Base-by-base conservation (phyloP, 2,113 vertebrate species). In the Passer domesticus region DNA sequence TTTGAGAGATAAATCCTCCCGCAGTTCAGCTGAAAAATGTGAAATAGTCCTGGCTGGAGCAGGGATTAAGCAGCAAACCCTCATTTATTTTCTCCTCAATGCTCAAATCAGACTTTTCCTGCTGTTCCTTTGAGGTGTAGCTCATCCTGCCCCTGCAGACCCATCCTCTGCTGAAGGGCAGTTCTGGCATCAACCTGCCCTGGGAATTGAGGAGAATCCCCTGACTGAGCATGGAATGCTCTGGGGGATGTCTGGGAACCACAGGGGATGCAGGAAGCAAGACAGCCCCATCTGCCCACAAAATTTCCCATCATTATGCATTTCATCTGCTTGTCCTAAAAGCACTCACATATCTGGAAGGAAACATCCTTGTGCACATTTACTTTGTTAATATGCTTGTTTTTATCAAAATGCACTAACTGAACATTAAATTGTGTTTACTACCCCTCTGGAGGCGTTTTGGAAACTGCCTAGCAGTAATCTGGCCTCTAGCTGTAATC, bases 1-100 rank as follows among this genome's bases (percentile, higher is more conserved):
- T 92, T 74, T 78, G 52, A 72, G 67, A 92, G 59, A 95, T 93
- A 96, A 96, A 86, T 81, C 60, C 82, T 90, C n/a, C 76, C 46
- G 53, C 59, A 59, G 35, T 62, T 89, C 94, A 83, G 49, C 58
- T 69, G 69, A 73, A 82, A 90, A 87, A 87, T 68, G 56, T 89
- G 73, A 83, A 83, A 87, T 43, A 75, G 76, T 75, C 55, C 49
- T 89, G 76, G 56, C 72, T 78, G 79, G 72, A 88, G 82, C 22
- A 60, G 56, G 35, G 76, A 94, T 92, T 92, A 95, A 90, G 72
- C 47, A 83, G 52, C 41, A 90, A 83, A 72, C 8, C 7, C 11
- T 70, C 80, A 70, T 86, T 90, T 91, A 90, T 78, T 82, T 90
- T 81, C 44, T 67, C 37, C 60, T 62, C 18, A 16, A 2, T 68